These are phyloP conservation scores for Peromyscus maniculatus DNA, from an alignment of 2,113 vertebrate genomes.

Conservation along the genomic window DNA sequence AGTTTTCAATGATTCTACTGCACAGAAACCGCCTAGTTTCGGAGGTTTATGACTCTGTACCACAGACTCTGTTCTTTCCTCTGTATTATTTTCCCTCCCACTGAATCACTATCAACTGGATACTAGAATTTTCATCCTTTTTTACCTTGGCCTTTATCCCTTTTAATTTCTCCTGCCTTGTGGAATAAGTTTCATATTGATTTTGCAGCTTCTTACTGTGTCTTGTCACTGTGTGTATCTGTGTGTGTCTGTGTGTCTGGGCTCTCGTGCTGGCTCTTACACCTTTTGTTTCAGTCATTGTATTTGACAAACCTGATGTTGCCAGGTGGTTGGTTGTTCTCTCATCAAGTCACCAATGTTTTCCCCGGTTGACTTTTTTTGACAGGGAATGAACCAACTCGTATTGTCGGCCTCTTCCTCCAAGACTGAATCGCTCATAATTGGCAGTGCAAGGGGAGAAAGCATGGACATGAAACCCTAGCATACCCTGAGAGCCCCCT, in stretches of 20 bases:
- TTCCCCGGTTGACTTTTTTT: conserved; percentile 1
- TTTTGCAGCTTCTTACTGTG: neutral
- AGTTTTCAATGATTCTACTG: neutral
- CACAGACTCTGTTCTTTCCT: neutral
- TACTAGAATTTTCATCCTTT: neutral
- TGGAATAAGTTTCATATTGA: neutral
- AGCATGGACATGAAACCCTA: neutral
- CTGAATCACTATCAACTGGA: neutral
- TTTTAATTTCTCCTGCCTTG: neutral
- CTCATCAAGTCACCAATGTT: neutral
- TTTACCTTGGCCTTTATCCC: neutral
- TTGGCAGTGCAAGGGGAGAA: neutral
- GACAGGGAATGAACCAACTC: neutral
- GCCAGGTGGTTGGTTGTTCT: neutral
- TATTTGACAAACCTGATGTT: neutral
- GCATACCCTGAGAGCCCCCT: neutral
- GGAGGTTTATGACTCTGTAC: neutral
- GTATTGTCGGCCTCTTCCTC: neutral
- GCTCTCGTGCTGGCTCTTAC: neutral
- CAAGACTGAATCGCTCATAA: neutral
- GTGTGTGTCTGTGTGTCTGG: neutral
- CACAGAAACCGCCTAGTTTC: neutral
- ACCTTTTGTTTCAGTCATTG: neutral
- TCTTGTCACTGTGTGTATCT: neutral
- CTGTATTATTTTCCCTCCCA: neutral